A percentile compares a stretch with the other conserved stretches of the same genome.
Evolutionary conservation across 2,797 vertebrate genomes (phyloP).

Genomic region (Myotis daubentonii): DNA sequence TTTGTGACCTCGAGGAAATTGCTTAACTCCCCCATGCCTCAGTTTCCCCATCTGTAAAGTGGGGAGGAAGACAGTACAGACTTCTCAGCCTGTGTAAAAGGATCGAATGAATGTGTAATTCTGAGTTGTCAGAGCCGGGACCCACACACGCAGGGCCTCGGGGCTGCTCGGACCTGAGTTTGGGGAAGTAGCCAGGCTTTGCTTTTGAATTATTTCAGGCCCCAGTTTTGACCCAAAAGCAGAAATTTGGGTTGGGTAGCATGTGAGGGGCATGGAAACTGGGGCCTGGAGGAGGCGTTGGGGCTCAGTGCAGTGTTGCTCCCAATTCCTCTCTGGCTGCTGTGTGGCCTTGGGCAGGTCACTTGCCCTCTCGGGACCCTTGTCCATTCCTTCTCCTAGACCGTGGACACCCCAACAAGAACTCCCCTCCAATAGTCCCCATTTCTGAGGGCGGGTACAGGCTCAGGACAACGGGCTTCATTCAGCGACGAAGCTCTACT

Average conservation of each 20-base stretch:
- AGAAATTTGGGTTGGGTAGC: background rate
- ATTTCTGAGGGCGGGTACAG: fast-evolving
- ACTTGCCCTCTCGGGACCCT: background rate
- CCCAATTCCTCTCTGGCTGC: background rate
- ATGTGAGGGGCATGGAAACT: fast-evolving
- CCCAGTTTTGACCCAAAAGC: background rate
- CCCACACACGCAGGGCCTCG: fast-evolving
- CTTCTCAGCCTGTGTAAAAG: background rate
- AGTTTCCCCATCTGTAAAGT: background rate
- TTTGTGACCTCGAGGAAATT: background rate
- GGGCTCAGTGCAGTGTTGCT: fast-evolving
- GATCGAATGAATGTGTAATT: background rate
- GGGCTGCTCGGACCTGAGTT: background rate
- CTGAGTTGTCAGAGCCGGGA: background rate
- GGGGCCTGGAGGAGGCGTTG: fast-evolving
- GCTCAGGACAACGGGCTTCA: background rate
- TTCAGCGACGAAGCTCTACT: fast-evolving
- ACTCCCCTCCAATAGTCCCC: background rate
- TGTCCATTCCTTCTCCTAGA: background rate
- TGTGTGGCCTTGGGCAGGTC: background rate
- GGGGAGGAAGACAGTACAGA: too few species aligned
- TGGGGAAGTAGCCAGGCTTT: background rate
- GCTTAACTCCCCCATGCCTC: background rate
- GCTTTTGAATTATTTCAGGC: background rate
- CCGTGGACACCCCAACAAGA: background rate